phyloP scores from a whole-genome alignment of 2,113 vertebrate genomes.

The Stictonetta naevosa region DNA sequence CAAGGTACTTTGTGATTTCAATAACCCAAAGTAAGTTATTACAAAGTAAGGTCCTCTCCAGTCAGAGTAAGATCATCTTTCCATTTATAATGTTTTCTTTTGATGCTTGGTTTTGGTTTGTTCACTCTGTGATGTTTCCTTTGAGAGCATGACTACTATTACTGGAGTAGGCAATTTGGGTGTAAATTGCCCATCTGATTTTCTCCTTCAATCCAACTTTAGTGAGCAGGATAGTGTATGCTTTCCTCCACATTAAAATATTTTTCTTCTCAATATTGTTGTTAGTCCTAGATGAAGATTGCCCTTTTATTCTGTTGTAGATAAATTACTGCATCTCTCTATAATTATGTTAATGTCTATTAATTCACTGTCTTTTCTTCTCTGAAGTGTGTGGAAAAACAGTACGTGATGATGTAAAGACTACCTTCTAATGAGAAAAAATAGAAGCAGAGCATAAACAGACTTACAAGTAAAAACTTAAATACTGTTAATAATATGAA shows the following conservation, averaged over 20 bases:
- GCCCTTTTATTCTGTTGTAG: not conserved
- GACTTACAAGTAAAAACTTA: not conserved
- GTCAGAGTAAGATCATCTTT: not conserved
- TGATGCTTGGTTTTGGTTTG: conserved; percentile 6
- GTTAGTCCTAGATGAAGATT: not conserved
- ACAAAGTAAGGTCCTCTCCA: not conserved
- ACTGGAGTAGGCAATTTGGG: not conserved
- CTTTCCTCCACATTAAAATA: not conserved
- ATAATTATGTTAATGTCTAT: not conserved
- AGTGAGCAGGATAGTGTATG: not conserved
- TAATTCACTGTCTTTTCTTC: not conserved
- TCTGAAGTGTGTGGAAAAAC: not conserved
- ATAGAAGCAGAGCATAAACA: not conserved
- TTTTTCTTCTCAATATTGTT: not conserved
- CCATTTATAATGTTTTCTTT: not conserved
- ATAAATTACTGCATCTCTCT: not conserved
- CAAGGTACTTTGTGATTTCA: not conserved
- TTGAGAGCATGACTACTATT: conserved; percentile 10
- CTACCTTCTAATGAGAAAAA: not conserved
- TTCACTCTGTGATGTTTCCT: not conserved
- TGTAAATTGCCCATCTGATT: not conserved
- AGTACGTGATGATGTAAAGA: not conserved
- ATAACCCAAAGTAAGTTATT: not conserved
- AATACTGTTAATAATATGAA: not conserved
- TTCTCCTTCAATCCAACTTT: not conserved